Evolutionary conservation across 1,140 invertebrate species (phyloP).

Genomic region (Bicyclus anynana): DNA sequence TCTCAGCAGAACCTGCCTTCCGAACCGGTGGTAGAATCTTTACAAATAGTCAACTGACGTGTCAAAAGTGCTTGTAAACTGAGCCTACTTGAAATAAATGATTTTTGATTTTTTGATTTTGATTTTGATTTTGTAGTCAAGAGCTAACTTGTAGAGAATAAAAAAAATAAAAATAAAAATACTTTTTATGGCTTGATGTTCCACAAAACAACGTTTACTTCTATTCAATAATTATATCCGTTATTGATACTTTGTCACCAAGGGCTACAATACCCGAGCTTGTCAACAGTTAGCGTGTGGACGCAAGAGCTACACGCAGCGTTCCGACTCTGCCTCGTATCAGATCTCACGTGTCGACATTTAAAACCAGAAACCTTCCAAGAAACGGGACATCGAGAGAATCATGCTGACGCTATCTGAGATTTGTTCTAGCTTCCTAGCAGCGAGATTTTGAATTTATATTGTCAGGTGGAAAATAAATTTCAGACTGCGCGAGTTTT

Average conservation of each 20-base stretch:
- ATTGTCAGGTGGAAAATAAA: not conserved
- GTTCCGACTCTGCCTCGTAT: conserved; percentile 42
- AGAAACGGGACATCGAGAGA: conserved; percentile 37
- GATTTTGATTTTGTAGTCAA: too few relatives aligned
- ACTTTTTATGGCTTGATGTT: too few relatives aligned
- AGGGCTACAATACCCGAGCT: not conserved
- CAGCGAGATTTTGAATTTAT: not conserved
- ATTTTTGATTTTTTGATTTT: too few relatives aligned
- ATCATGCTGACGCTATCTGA: conserved; percentile 22
- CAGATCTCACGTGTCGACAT: conserved; percentile 64
- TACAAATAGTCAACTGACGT: too few relatives aligned
- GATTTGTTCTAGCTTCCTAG: conserved; percentile 7
- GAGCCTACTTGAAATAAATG: too few relatives aligned
- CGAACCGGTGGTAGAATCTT: too few relatives aligned
- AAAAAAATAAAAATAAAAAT: too few relatives aligned
- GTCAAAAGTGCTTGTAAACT: too few relatives aligned
- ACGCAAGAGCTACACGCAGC: conserved; percentile 32
- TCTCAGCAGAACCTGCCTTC: too few relatives aligned
- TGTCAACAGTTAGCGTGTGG: conserved; percentile 37
- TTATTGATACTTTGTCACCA: not conserved
- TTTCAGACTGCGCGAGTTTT: not conserved
- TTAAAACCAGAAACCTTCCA: conserved; percentile 30
- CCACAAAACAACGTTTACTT: too few relatives aligned
- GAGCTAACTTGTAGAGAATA: too few relatives aligned
- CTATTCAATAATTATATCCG: too few relatives aligned